Evolutionary conservation across 2,113 vertebrate species (phyloP).

Genomic region (Lathamus discolor): DNA sequence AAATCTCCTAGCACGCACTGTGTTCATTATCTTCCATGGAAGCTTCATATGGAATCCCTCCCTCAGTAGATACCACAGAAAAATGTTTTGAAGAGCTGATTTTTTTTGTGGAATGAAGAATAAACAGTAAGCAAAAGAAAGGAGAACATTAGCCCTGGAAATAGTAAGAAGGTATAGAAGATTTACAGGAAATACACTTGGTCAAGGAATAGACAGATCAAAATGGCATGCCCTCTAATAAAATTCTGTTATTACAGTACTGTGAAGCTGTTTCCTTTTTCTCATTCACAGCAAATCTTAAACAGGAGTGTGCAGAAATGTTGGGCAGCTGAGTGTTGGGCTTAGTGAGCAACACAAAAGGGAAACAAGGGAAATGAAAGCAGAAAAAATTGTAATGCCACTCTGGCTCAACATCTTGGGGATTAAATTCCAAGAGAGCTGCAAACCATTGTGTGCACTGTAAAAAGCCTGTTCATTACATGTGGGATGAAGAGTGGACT

Average conservation of each 20-base stretch:
- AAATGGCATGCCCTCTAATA: neutral
- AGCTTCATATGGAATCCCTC: neutral
- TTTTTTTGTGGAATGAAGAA: neutral
- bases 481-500: neutral
- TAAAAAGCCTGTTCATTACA: neutral
- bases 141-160: neutral
- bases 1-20: neutral
- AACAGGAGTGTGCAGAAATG: neutral
- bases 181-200: neutral
- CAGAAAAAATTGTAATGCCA: neutral
- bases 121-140: neutral
- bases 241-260: neutral
- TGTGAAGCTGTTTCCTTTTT: neutral
- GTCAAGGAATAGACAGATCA: neutral
- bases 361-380: neutral
- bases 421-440: neutral
- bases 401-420: neutral
- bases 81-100: neutral
- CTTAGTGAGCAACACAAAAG: neutral
- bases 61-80: neutral
- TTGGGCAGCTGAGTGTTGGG: neutral
- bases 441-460: neutral
- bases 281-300: neutral
- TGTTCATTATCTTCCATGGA: neutral
- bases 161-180: neutral